phyloP scores from a whole-genome alignment of 2,113 vertebrate species.

The Todiramphus saurophagus region DNA sequence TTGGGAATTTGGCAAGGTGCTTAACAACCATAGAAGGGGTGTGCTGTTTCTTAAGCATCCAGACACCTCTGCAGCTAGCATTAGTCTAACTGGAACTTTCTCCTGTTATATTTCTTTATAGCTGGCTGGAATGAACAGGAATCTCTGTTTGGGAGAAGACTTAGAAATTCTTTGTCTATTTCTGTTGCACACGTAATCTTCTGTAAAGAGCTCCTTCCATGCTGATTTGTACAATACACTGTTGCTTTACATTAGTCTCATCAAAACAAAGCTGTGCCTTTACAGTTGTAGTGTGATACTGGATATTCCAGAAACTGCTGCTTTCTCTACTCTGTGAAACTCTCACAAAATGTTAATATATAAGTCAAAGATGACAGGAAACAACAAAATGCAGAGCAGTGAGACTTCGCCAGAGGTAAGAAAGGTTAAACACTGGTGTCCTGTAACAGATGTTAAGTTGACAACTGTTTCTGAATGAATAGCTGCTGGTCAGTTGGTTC shows the following conservation, averaged over 20 bases:
- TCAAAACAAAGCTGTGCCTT: background rate
- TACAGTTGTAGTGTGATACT: background rate
- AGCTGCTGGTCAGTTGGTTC: background rate
- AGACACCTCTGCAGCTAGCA: background rate
- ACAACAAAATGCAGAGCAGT: background rate
- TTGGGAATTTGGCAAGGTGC: background rate
- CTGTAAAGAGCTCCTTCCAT: background rate
- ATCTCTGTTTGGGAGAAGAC: background rate
- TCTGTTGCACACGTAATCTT: background rate
- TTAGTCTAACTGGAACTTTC: background rate
- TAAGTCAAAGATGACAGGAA: background rate
- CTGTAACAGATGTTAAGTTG: background rate
- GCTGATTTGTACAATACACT: background rate
- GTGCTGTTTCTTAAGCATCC: background rate
- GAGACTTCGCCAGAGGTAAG: background rate
- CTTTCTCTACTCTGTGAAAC: background rate
- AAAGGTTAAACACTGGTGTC: background rate
- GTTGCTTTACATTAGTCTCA: background rate
- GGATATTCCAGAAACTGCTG: background rate
- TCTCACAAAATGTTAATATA: background rate
- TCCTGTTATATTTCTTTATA: background rate
- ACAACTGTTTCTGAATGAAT: background rate
- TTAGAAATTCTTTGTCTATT: background rate
- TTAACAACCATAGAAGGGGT: background rate
- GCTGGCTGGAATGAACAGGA: background rate